These are phyloP conservation scores for Phrynocephalus vlangalii DNA, from an alignment of 2,797 vertebrate genomes.

Conservation along the genomic window DNA sequence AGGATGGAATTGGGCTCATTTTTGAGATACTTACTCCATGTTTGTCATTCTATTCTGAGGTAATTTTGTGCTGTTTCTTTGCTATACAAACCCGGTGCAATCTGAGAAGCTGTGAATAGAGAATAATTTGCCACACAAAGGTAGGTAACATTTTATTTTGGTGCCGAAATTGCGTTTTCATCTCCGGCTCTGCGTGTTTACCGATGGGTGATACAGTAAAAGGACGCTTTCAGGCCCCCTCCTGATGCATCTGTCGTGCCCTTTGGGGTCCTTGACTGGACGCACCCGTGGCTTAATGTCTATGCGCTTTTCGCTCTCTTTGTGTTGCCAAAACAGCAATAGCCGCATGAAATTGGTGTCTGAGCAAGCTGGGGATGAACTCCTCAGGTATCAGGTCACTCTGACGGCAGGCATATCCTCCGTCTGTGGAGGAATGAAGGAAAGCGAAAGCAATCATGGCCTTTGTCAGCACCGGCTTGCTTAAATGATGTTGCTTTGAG, in stretches of 20 bases:
- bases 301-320: neutral
- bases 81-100: slow-evolving; percentile 23
- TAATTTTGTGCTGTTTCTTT: neutral
- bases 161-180: slow-evolving; percentile 19
- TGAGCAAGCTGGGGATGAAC: neutral
- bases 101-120: slow-evolving; percentile 27
- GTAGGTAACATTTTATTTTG: slow-evolving; percentile 34
- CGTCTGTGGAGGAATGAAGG: neutral
- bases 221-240: fast-evolving
- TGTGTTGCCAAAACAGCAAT: neutral
- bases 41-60: slow-evolving; percentile 27
- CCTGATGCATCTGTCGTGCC: neutral
- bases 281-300: fast-evolving
- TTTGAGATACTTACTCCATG: neutral
- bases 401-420: fast-evolving
- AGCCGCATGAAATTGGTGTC: slow-evolving; percentile 15
- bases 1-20: neutral
- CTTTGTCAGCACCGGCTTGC: fast-evolving
- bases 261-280: fast-evolving
- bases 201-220: slow-evolving; percentile 18
- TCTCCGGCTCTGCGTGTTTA: slow-evolving; percentile 13
- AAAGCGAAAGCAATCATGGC: neutral
- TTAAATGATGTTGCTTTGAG: neutral
- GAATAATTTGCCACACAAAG: slow-evolving; percentile 49
- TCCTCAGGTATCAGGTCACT: neutral